Evolutionary conservation across 2,888 invertebrate species (phyloP), one percentile per base, ranked within the genome.

Genomic region (Catocala nupta): DNA sequence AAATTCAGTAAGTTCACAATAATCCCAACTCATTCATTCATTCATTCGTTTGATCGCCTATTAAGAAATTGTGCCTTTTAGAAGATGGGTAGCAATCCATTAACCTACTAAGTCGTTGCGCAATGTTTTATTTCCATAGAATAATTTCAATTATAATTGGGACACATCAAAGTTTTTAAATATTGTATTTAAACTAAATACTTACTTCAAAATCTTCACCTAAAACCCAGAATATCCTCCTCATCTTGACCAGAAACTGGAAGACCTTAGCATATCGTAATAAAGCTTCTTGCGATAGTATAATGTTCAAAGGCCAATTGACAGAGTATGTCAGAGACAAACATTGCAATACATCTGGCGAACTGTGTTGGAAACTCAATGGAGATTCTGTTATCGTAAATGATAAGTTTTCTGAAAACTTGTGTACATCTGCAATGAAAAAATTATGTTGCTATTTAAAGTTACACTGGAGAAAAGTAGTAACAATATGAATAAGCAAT

Each of bases 241-340:
- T 95, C 78, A 97, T 95, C 87, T 97, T 97, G 57, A 97, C 82
- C 45, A 97, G 87, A 84, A 97, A 97, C 81, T 96, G 96, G 81
- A 97, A 97, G 0, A 97, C 96, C 75, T 95, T 96, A 0, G 96
- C 95, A 79, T 97, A 97, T 73, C 97, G 95, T 11, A 94, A 87
- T 68, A 97, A 87, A 0, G 96, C 95, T 72, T 96, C 96, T 0
- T 95, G 95, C 7, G 97, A 97, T 57, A 98, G 86, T 57, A 98
- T 95, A 47, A 97, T 96, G 87, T 97, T 97, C 0, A 97, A 84
- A 0, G 98, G 98, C 97, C 97, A 98, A 4, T 94, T 88, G 9
- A 97, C 95, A 10, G 95, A 93, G 84, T 97, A 97, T 3, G 96
- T 95, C 5, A 98, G 89, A 0, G 96, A 96, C 0, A 98, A 87